Evolutionary conservation across 2,888 invertebrate species (phyloP).

Genomic region (Mystacides longicornis): DNA sequence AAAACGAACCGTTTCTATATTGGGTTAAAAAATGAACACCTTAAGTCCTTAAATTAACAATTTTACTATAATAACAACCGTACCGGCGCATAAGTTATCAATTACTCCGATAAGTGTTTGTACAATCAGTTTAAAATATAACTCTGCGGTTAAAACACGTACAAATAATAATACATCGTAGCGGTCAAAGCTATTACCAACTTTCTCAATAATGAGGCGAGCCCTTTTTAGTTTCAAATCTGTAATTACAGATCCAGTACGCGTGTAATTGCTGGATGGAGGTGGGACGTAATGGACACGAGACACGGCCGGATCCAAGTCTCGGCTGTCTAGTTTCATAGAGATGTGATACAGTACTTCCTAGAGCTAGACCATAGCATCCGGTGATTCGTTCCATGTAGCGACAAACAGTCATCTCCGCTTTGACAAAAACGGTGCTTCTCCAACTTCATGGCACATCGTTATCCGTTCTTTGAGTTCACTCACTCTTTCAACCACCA

Average conservation of each 20-base stretch:
- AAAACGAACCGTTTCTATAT: too few relatives aligned
- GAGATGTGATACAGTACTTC: background rate
- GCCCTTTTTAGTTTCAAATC: background rate
- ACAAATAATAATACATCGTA: background rate
- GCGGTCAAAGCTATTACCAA: background rate
- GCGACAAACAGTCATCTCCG: too few relatives aligned
- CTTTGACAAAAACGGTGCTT: too few relatives aligned
- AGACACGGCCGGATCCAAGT: background rate
- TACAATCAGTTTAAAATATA: too few relatives aligned
- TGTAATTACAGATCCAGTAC: background rate
- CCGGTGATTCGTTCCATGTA: background rate
- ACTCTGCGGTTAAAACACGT: too few relatives aligned
- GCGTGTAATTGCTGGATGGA: slow-evolving; percentile 1
- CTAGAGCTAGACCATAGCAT: background rate
- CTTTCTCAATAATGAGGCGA: background rate
- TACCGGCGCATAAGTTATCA: background rate
- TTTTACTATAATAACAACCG: background rate
- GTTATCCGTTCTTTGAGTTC: too few relatives aligned
- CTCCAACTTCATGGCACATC: too few relatives aligned
- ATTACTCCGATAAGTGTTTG: too few relatives aligned
- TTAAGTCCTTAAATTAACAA: background rate
- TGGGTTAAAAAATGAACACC: too few relatives aligned
- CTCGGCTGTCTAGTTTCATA: background rate
- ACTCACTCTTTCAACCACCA: too few relatives aligned
- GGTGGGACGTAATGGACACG: background rate